A percentile compares a stretch with the other conserved stretches of the same genome.
phyloP scores from a whole-genome alignment of 1,140 invertebrate genomes.

The Pseudomyrmex gracilis region DNA sequence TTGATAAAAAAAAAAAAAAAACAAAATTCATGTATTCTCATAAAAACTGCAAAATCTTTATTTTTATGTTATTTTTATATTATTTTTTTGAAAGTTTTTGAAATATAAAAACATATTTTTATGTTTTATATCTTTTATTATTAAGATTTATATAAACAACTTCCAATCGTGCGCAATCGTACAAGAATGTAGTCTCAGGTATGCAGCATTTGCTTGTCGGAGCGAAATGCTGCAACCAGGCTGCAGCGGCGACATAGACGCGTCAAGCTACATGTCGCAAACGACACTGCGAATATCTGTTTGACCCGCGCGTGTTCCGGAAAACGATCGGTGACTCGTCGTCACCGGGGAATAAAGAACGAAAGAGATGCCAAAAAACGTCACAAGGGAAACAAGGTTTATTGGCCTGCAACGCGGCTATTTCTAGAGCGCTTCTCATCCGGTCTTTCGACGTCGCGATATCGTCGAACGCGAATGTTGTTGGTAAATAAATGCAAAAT shows the following conservation, averaged over 20 bases:
- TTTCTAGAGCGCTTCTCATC: slow-evolving; percentile 42
- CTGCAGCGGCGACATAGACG: background rate
- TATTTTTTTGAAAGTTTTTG: too few species aligned
- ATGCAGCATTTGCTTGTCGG: background rate
- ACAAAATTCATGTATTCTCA: too few species aligned
- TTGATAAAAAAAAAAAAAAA: too few species aligned
- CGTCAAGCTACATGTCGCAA: background rate
- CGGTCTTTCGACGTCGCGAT: slow-evolving; percentile 13
- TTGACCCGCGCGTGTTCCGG: background rate
- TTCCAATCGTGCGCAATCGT: background rate
- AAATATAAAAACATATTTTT: background rate
- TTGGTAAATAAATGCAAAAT: slow-evolving; percentile 67
- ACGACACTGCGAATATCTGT: background rate
- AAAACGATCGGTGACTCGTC: slow-evolving; percentile 7
- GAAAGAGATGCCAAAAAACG: background rate
- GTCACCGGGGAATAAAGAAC: background rate
- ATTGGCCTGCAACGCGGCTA: slow-evolving; percentile 28
- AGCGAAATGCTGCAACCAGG: background rate
- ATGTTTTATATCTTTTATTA: background rate
- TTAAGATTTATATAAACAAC: background rate
- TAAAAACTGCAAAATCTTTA: too few species aligned
- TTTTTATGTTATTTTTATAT: too few species aligned
- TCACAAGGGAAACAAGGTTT: slow-evolving; percentile 15
- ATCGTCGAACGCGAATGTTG: slow-evolving; percentile 31
- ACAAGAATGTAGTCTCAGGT: background rate